phyloP scores from a whole-genome alignment of 2,797 vertebrate species.

The Argyrosomus regius region DNA sequence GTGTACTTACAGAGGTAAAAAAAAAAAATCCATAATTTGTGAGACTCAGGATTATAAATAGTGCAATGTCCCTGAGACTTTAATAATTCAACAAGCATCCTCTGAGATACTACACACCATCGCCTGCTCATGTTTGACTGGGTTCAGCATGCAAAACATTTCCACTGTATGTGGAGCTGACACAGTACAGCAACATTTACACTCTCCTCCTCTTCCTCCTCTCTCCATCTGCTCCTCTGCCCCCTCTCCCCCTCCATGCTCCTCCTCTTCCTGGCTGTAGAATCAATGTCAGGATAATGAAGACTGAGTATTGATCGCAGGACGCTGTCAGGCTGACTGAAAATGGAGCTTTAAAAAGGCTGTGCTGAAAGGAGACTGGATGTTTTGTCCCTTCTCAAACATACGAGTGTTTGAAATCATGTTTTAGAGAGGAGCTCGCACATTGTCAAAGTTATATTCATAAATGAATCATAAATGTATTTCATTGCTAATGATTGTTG shows the following conservation, averaged over 20 bases:
- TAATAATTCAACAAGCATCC: neutral
- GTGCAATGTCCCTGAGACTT: neutral
- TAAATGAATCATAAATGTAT: neutral
- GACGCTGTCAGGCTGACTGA: conserved; percentile 31
- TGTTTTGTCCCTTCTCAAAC: neutral
- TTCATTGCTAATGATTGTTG: neutral
- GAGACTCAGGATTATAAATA: neutral
- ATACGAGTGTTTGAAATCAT: neutral
- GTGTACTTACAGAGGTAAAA: neutral
- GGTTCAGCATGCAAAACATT: neutral
- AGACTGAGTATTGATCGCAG: conserved; percentile 54
- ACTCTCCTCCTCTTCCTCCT: conserved; percentile 11
- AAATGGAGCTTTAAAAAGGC: conserved; percentile 34
- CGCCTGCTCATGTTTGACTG: neutral
- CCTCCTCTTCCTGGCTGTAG: conserved; percentile 54
- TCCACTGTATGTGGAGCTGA: neutral
- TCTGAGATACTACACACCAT: neutral
- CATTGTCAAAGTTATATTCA: neutral
- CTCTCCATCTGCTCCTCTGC: conserved; percentile 11
- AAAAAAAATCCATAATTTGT: neutral
- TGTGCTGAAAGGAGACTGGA: conserved; percentile 1
- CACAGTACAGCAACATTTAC: conserved; percentile 3
- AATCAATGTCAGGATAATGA: conserved; percentile 62
- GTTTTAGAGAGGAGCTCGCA: neutral
- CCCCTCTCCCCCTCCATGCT: neutral